A percentile compares a stretch with the other conserved stretches of the same genome.
Conservation (phyloP, 2,113 vertebrate genomes). For the Chionomys nivalis region DNA sequence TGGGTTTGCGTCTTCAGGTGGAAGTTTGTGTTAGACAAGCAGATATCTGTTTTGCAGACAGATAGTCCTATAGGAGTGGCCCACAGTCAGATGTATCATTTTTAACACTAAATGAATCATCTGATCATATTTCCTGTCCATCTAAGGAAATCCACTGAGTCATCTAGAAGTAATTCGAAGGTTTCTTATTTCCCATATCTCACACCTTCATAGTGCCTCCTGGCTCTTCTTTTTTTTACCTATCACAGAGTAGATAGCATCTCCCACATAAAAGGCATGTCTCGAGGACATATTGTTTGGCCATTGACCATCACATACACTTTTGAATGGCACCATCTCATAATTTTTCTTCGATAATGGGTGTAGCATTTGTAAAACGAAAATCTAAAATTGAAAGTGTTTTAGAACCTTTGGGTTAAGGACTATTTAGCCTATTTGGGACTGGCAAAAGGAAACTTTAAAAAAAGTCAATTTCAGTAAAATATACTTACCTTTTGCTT, state of each 20-base stretch:
- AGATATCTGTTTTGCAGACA: not conserved
- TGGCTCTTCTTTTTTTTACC: not conserved
- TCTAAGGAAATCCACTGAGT: not conserved
- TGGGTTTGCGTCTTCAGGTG: not conserved
- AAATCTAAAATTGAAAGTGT: not conserved
- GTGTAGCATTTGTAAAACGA: not conserved
- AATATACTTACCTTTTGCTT: conserved; percentile 45
- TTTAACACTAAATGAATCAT: conserved; percentile 2
- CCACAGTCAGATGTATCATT: not conserved
- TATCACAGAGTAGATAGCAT: not conserved
- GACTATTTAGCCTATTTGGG: not conserved
- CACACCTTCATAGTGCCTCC: not conserved
- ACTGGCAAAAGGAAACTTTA: not conserved
- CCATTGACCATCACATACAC: not conserved
- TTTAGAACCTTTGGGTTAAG: not conserved
- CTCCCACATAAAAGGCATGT: not conserved
- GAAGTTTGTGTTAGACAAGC: not conserved
- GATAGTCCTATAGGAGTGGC: not conserved
- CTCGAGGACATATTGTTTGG: not conserved
- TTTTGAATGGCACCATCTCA: not conserved
- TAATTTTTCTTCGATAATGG: conserved; percentile 1
- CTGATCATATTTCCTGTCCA: not conserved
- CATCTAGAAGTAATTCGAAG: not conserved
- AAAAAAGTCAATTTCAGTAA: conserved; percentile 1
- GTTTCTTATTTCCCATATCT: not conserved